phyloP scores from a whole-genome alignment of 2,888 invertebrate species.

The Mesorhabditis belari region DNA sequence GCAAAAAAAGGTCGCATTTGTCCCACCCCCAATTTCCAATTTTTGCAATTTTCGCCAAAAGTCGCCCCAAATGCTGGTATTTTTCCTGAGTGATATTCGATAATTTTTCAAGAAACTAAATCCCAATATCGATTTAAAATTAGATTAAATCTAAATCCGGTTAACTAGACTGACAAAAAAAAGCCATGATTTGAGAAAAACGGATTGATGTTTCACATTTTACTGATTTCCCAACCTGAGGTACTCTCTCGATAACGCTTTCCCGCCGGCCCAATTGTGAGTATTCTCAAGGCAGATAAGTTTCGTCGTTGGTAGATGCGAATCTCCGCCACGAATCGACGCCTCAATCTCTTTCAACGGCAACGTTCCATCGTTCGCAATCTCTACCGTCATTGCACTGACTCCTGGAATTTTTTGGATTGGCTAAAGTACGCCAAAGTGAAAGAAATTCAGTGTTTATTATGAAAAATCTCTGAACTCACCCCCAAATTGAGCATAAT shows the following conservation, averaged over 20 bases:
- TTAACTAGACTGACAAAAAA: background rate
- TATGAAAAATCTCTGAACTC: no score
- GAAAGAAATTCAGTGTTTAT: background rate
- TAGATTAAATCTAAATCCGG: background rate
- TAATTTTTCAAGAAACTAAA: no score
- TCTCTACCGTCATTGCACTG: conserved; percentile 67
- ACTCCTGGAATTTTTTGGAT: conserved; percentile 63
- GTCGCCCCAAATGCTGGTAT: no score
- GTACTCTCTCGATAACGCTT: conserved; percentile 73
- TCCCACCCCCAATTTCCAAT: no score
- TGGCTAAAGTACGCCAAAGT: background rate
- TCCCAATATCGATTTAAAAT: no score
- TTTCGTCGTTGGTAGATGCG: conserved; percentile 72
- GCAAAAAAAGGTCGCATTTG: no score
- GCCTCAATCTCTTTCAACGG: conserved; percentile 66
- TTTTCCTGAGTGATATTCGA: no score
- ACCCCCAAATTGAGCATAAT: conserved; percentile 59
- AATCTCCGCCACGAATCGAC: conserved; percentile 63
- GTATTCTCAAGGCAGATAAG: conserved; percentile 84
- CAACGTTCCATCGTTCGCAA: conserved; percentile 78
- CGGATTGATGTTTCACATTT: background rate
- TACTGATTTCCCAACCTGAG: conserved; percentile 62
- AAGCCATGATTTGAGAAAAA: background rate
- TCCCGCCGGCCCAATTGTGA: conserved; percentile 81
- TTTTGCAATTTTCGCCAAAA: no score